Conservation (phyloP, 2,797 vertebrate species). For the Sebastes matsubarae region DNA sequence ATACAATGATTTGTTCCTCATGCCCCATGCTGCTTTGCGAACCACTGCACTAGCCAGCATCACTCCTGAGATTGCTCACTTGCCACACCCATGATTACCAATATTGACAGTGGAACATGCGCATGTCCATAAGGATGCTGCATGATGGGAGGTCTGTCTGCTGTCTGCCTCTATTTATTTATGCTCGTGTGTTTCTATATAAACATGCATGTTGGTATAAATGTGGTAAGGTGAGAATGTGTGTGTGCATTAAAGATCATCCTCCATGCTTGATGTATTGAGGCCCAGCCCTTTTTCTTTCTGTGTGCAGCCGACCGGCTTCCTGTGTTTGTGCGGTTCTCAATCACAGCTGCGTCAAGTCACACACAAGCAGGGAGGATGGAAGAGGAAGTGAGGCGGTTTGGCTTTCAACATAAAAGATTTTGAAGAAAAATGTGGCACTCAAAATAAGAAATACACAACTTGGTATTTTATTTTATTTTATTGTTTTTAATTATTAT, state of each 20-base stretch:
- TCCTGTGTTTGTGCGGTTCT: constrained; percentile 74
- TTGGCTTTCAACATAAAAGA: constrained; percentile 35
- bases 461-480: no score
- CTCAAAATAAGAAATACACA: not conserved
- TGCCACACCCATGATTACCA: constrained; percentile 78
- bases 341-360: constrained; percentile 39
- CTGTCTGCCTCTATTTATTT: not conserved
- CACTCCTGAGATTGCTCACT: constrained; percentile 49
- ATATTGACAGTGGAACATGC: constrained; percentile 65
- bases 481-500: no score
- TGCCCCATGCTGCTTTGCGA: not conserved
- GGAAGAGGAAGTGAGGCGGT: constrained; percentile 10
- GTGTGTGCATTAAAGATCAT: not conserved
- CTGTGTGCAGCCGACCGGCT: constrained; percentile 77
- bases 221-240: not conserved
- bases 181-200: not conserved
- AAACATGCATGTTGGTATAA: not conserved
- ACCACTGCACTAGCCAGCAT: constrained; percentile 22
- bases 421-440: not conserved
- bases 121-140: constrained; percentile 69
- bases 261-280: not conserved
- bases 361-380: not conserved
- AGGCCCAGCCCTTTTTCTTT: constrained; percentile 71
- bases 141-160: constrained; percentile 57
- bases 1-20: not conserved